These are phyloP conservation scores for Botia kubotai DNA, from an alignment of 2,797 vertebrate genomes.

Conservation along the genomic window DNA sequence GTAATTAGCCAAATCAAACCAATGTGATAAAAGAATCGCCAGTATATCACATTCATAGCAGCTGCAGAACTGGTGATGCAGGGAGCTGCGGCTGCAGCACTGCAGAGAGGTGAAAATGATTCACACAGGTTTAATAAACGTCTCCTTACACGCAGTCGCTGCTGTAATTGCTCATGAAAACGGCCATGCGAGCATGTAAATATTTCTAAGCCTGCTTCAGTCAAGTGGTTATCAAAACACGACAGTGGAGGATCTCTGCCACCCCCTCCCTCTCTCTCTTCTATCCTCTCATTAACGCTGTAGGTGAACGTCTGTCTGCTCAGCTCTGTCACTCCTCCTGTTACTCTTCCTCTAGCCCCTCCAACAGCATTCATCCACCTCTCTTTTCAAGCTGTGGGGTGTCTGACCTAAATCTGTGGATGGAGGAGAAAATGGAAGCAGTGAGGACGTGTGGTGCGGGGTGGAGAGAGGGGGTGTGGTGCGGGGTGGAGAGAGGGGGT, in stretches of 20 bases:
- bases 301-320: constrained; percentile 69
- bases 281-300: constrained; percentile 56
- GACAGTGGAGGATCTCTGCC: constrained; percentile 19
- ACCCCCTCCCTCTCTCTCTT: constrained; percentile 32
- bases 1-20: not conserved
- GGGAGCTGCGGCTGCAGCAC: not conserved
- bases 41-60: too few species aligned
- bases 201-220: constrained; percentile 46
- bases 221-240: constrained; percentile 50
- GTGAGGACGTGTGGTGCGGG: not conserved
- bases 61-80: too few species aligned
- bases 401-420: constrained; percentile 77
- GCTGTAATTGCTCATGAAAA: constrained; percentile 38
- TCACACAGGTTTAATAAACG: constrained; percentile 9
- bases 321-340: constrained; percentile 70
- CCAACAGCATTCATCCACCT: constrained; percentile 35
- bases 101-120: not conserved
- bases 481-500: too few species aligned
- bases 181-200: constrained; percentile 20
- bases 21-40: too few species aligned
- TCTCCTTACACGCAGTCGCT: not conserved
- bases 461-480: not conserved
- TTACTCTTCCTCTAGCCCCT: constrained; percentile 58
- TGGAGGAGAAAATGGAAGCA: constrained; percentile 52
- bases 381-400: constrained; percentile 58